Conservation (phyloP, 2,888 invertebrate species). For the Microplitis manilae region DNA sequence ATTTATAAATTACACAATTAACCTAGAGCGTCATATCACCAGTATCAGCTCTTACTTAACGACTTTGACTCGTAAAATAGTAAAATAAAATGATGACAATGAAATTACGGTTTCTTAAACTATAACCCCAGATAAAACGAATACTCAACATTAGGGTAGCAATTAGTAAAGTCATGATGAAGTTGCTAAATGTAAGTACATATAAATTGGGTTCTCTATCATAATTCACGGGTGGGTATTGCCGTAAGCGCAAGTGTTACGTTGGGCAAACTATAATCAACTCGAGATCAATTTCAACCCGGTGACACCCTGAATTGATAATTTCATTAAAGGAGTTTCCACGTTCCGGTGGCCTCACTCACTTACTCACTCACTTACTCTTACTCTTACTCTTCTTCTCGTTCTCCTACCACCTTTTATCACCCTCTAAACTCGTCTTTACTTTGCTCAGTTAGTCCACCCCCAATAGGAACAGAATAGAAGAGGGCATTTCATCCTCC, state of each 20-base stretch:
- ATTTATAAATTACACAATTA: too few relatives aligned
- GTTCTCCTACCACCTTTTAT: not conserved
- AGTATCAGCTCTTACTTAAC: too few relatives aligned
- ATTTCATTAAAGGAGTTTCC: constrained; percentile 64
- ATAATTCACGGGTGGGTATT: constrained; percentile 20
- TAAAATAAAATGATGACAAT: too few relatives aligned
- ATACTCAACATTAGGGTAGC: not conserved
- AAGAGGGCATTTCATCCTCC: too few relatives aligned
- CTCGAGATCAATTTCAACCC: constrained; percentile 53
- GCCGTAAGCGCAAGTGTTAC: constrained; percentile 21
- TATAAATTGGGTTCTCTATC: constrained; percentile 34
- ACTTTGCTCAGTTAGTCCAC: too few relatives aligned
- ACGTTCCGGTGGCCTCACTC: constrained; percentile 41
- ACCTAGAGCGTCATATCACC: too few relatives aligned
- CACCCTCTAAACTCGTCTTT: not conserved
- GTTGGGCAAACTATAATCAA: constrained; percentile 48
- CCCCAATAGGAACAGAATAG: too few relatives aligned
- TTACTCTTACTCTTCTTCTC: not conserved
- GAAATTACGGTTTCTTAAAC: too few relatives aligned
- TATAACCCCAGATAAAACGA: not conserved
- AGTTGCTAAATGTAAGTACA: constrained; percentile 1
- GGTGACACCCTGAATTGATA: constrained; percentile 62
- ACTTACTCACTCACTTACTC: not conserved
- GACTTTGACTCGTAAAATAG: too few relatives aligned
- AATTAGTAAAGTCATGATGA: constrained; percentile 7